A percentile compares a stretch with the other conserved stretches of the same genome.
phyloP scores from a whole-genome alignment of 2,113 vertebrate species.

The Empidonax traillii region DNA sequence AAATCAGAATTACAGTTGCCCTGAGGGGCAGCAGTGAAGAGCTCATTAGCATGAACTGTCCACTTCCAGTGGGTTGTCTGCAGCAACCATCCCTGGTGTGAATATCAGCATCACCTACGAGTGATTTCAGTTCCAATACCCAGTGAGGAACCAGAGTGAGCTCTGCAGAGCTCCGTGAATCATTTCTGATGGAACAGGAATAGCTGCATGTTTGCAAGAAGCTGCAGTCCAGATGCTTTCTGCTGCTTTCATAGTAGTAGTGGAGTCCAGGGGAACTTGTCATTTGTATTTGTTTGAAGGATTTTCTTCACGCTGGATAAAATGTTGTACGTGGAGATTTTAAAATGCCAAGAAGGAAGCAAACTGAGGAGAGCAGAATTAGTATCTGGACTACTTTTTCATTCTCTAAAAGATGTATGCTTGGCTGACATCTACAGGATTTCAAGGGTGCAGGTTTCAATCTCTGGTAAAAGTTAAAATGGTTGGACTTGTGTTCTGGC shows the following conservation, averaged over 20 bases:
- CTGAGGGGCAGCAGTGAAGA: not conserved
- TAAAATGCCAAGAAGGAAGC: not conserved
- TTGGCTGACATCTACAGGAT: conserved; percentile 19
- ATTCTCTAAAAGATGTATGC: not conserved
- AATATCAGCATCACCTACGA: not conserved
- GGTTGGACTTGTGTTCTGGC: not conserved
- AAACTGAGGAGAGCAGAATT: not conserved
- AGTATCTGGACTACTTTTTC: not conserved
- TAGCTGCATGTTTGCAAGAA: not conserved
- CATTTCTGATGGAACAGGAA: not conserved
- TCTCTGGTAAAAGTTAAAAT: not conserved
- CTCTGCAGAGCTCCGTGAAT: not conserved
- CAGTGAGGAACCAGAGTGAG: not conserved
- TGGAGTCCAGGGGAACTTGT: not conserved
- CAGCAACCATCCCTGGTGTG: not conserved
- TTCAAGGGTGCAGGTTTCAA: not conserved
- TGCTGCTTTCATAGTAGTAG: not conserved
- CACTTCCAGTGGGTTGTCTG: not conserved
- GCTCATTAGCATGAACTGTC: not conserved
- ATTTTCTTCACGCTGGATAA: not conserved
- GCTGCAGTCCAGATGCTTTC: not conserved
- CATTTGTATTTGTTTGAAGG: not conserved
- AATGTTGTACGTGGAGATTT: not conserved
- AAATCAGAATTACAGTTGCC: not conserved
- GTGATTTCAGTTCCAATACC: not conserved